A percentile compares a stretch with the other conserved stretches of the same genome.
phyloP scores from a whole-genome alignment of 2,113 vertebrate species.

The Baryphthengus martii region DNA sequence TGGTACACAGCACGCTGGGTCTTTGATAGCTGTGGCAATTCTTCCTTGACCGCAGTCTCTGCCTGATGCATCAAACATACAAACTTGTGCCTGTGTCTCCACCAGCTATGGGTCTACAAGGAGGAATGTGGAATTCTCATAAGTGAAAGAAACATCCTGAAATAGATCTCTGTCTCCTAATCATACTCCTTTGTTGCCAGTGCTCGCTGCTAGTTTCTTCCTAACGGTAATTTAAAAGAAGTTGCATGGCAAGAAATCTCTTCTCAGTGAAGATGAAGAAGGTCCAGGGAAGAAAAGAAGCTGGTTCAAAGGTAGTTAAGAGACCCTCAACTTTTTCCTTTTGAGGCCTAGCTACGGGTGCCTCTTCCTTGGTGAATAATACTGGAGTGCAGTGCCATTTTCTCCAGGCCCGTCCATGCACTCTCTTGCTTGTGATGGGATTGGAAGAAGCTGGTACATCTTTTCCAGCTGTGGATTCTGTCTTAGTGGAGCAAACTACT shows the following conservation, averaged over 20 bases:
- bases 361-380: background rate
- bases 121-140: background rate
- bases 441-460: background rate
- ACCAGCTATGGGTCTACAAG: background rate
- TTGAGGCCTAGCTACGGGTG: background rate
- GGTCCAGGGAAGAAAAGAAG: background rate
- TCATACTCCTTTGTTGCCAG: fast-evolving
- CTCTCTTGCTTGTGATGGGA: background rate
- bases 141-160: background rate
- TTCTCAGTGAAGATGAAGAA: background rate
- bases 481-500: background rate
- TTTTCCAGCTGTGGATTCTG: background rate
- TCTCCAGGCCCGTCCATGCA: background rate
- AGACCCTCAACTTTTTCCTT: background rate
- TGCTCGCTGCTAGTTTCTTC: background rate
- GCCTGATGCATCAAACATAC: background rate
- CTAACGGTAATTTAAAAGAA: background rate
- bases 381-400: background rate
- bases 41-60: background rate
- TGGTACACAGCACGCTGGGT: background rate
- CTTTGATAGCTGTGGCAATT: background rate
- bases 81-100: background rate
- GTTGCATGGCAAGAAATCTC: background rate
- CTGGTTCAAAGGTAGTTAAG: background rate
- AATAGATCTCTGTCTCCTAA: background rate